phyloP scores from a whole-genome alignment of 2,113 vertebrate species.

The Azemiops feae region DNA sequence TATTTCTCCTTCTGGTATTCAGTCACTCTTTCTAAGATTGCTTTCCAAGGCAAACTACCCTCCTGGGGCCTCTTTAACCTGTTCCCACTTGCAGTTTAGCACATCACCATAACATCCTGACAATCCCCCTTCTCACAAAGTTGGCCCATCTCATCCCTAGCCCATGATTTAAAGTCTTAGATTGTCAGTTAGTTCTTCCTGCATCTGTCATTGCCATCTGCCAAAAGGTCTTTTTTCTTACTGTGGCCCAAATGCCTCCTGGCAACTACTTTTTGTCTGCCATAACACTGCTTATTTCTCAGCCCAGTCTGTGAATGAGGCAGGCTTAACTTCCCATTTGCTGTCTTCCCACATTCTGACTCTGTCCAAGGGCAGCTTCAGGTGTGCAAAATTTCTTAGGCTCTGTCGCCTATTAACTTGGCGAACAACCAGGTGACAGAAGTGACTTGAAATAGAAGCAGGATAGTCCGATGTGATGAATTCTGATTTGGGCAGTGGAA shows the following conservation, averaged over 20 bases:
- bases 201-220: neutral
- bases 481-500: neutral
- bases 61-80: neutral
- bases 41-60: neutral
- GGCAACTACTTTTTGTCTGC: neutral
- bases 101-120: neutral
- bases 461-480: neutral
- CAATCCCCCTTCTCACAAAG: neutral
- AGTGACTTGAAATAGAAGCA: neutral
- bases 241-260: neutral
- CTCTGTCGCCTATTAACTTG: neutral
- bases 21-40: neutral
- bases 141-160: neutral
- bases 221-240: neutral
- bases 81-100: neutral
- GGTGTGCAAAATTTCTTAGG: neutral
- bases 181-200: neutral
- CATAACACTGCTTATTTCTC: neutral
- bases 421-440: neutral
- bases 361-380: neutral
- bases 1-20: neutral
- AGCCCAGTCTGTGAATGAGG: neutral
- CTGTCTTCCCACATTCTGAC: neutral
- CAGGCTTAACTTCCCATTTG: neutral
- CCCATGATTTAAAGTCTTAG: neutral